Percentiles rank a stretch among this genome's conserved stretches.
phyloP scores from a whole-genome alignment of 2,113 vertebrate genomes.

The Balaeniceps rex region DNA sequence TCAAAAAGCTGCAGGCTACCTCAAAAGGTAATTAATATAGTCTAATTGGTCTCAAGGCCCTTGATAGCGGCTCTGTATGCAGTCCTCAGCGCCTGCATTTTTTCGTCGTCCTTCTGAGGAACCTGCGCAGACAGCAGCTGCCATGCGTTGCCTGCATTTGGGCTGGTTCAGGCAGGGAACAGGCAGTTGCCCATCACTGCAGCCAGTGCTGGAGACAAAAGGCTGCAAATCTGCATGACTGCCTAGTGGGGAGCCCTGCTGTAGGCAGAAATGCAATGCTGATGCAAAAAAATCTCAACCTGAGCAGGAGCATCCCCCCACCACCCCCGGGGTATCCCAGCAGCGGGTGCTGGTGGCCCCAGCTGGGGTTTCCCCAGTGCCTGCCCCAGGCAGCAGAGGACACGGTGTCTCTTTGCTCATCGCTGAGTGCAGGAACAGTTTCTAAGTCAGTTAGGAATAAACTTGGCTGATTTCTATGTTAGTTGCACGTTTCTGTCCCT shows the following conservation, averaged over 20 bases:
- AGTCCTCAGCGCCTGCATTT: not conserved
- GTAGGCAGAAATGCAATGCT: not conserved
- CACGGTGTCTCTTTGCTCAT: accelerated
- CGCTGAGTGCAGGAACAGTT: not conserved
- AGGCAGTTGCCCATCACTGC: not conserved
- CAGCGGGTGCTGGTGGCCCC: not conserved
- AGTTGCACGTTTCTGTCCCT: not conserved
- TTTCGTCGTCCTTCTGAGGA: not conserved
- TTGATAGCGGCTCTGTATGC: not conserved
- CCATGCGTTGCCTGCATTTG: accelerated
- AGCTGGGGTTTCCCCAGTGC: not conserved
- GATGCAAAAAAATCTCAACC: too few relatives aligned
- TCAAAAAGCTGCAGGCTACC: slow-evolving; percentile 22
- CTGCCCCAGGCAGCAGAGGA: not conserved
- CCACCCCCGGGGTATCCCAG: accelerated
- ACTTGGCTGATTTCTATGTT: not conserved
- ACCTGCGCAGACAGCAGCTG: not conserved
- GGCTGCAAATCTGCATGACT: not conserved
- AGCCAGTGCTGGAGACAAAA: not conserved
- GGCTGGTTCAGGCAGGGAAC: not conserved
- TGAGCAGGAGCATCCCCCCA: not conserved
- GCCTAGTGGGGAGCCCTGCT: not conserved
- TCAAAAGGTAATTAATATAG: slow-evolving; percentile 43
- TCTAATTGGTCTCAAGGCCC: slow-evolving; percentile 39
- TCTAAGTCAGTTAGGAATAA: not conserved